Evolutionary conservation across 2,113 vertebrate species (phyloP).

Genomic region (Odocoileus virginianus): DNA sequence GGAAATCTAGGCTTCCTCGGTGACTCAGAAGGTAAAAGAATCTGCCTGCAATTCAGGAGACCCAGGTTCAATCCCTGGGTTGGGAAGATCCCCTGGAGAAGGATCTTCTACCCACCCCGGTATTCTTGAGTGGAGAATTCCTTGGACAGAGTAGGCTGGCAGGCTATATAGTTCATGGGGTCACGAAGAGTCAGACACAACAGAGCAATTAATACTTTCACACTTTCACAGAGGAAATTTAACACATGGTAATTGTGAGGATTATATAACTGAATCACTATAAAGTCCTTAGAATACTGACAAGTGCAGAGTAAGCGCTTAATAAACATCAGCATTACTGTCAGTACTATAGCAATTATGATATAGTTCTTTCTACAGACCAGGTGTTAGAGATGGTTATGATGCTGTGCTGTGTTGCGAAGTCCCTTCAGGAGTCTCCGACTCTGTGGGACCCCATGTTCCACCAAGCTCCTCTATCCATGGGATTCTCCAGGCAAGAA

Average conservation of each 20-base stretch:
- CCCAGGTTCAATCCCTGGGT: not conserved
- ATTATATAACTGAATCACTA: not conserved
- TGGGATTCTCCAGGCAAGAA: not conserved
- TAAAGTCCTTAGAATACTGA: not conserved
- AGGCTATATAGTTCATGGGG: not conserved
- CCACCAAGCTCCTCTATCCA: not conserved
- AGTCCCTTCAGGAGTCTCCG: not conserved
- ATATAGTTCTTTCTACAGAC: not conserved
- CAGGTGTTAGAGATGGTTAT: not conserved
- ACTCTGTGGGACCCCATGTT: not conserved
- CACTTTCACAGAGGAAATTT: not conserved
- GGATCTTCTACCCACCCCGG: not conserved
- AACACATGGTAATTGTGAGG: not conserved
- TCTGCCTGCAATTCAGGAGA: not conserved
- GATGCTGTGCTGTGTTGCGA: not conserved
- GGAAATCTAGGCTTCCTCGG: not conserved
- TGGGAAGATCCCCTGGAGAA: not conserved
- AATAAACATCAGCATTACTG: not conserved
- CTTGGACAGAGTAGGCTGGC: not conserved
- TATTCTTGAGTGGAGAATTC: not conserved
- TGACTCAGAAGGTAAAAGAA: not conserved
- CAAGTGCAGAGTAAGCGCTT: not conserved
- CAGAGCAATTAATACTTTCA: not conserved
- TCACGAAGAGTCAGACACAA: not conserved
- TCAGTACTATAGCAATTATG: not conserved